Percentiles rank a stretch among this genome's conserved stretches.
Conservation (phyloP, 1,140 invertebrate genomes). For the Phymorhynchus buccinoides region DNA sequence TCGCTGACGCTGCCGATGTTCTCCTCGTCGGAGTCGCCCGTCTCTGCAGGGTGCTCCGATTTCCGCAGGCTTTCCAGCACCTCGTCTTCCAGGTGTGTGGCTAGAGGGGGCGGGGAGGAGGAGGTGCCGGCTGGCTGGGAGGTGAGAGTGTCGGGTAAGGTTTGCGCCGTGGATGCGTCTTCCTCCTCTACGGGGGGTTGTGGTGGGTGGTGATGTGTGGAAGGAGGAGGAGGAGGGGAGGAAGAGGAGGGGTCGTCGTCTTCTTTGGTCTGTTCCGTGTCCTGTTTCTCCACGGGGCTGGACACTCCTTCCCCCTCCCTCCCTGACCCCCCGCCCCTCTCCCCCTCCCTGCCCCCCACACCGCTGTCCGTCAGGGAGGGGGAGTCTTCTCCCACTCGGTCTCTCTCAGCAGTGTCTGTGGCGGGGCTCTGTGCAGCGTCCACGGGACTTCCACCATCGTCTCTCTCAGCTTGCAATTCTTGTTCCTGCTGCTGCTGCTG, state of each 20-base stretch:
- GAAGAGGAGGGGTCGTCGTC: background rate
- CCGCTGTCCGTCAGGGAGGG: background rate
- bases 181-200: background rate
- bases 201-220: background rate
- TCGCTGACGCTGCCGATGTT: slow-evolving; percentile 58
- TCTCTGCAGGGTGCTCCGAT: background rate
- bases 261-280: slow-evolving; percentile 35
- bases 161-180: background rate
- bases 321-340: background rate
- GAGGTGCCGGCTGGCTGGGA: too few relatives aligned
- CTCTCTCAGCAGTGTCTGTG: background rate
- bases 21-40: slow-evolving; percentile 49
- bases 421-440: background rate
- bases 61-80: background rate
- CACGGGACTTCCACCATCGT: slow-evolving; percentile 1
- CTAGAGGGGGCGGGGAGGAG: background rate
- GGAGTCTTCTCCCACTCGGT: background rate
- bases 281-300: slow-evolving; percentile 33
- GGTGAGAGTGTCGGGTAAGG: background rate
- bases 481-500: too few relatives aligned
- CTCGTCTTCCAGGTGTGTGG: background rate
- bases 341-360: background rate
- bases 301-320: background rate
- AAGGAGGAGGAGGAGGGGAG: background rate
- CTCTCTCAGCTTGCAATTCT: background rate